A percentile compares a stretch with the other conserved stretches of the same genome.
phyloP scores from a whole-genome alignment of 2,797 vertebrate genomes.

The Arctocebus calabarensis region DNA sequence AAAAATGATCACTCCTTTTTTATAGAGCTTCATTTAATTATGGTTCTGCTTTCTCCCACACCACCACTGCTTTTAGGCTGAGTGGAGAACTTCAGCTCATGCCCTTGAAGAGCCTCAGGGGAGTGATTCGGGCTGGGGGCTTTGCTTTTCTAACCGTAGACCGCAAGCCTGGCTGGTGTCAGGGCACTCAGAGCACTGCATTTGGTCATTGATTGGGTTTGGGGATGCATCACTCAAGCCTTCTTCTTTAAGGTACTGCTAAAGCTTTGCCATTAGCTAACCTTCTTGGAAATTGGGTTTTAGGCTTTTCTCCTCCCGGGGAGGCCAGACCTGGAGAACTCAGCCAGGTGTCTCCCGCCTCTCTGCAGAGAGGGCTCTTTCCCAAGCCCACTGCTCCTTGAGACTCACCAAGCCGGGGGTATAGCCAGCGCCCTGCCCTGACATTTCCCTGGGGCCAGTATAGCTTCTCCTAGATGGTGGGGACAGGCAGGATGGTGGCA shows the following conservation, averaged over 20 bases:
- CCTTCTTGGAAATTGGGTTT: neutral
- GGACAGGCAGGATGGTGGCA: neutral
- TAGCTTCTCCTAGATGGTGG: neutral
- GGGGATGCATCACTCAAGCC: accelerated
- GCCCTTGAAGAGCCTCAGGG: neutral
- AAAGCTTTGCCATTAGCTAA: neutral
- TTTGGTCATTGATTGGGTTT: neutral
- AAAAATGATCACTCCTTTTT: neutral
- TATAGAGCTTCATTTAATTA: neutral
- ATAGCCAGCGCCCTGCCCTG: neutral
- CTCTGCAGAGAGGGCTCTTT: neutral
- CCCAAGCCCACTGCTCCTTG: no score
- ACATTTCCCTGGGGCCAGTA: neutral
- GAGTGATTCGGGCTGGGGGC: neutral
- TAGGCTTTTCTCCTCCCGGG: neutral
- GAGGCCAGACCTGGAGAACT: neutral
- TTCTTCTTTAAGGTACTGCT: neutral
- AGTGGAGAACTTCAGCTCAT: neutral
- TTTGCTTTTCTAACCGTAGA: neutral
- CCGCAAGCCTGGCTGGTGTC: neutral
- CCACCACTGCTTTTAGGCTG: neutral
- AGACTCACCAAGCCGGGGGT: neutral
- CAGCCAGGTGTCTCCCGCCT: neutral
- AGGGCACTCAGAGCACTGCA: neutral
- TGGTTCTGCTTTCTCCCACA: neutral